phyloP scores from a whole-genome alignment of 2,888 invertebrate species.

The Drosophila robusta region DNA sequence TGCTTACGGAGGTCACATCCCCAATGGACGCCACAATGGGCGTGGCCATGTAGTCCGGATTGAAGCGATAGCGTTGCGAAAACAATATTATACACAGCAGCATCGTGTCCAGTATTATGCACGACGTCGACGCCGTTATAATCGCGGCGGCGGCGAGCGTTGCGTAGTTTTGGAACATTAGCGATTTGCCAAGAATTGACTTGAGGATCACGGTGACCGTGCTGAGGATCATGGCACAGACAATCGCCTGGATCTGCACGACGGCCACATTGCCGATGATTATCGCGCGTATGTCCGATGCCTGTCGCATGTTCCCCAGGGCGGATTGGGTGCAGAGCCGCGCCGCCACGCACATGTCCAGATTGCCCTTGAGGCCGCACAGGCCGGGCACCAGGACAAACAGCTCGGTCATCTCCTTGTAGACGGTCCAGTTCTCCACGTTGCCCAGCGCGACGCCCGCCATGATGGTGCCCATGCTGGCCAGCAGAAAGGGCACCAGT shows the following conservation, averaged over 20 bases:
- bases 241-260: conserved; percentile 56
- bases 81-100: conserved; percentile 45
- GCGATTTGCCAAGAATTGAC: neutral
- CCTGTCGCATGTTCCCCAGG: conserved; percentile 30
- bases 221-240: conserved; percentile 34
- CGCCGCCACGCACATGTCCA: conserved; percentile 59
- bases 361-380: conserved; percentile 55
- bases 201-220: neutral
- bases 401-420: conserved; percentile 30
- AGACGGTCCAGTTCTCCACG: conserved; percentile 52
- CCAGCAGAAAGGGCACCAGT: conserved; percentile 38
- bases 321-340: conserved; percentile 43
- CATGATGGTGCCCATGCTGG: conserved; percentile 45
- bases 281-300: conserved; percentile 16
- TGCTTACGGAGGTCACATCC: conserved; percentile 49
- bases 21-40: conserved; percentile 58
- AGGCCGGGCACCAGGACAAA: conserved; percentile 47
- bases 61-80: conserved; percentile 47
- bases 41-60: conserved; percentile 61
- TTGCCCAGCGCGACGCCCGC: conserved; percentile 51
- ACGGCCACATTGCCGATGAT: conserved; percentile 55
- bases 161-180: neutral
- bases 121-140: conserved; percentile 44
- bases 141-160: conserved; percentile 31
- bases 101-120: conserved; percentile 43